These are phyloP conservation scores for Carettochelys insculpta DNA, from an alignment of 2,113 vertebrate species.

Conservation along the genomic window DNA sequence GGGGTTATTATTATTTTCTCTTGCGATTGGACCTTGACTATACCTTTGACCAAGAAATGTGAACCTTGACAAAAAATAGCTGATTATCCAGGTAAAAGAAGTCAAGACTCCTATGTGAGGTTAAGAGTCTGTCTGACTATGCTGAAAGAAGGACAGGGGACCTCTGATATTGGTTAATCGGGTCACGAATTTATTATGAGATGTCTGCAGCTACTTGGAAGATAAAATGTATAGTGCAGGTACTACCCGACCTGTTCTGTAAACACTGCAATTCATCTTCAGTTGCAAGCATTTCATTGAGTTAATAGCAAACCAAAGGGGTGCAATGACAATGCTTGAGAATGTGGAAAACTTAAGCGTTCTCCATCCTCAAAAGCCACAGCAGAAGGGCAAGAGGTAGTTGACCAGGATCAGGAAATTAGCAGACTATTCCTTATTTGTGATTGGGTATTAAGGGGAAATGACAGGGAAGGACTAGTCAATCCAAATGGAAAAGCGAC, in stretches of 20 bases:
- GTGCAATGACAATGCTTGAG: background rate
- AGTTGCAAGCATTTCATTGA: rapidly evolving
- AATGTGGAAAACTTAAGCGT: background rate
- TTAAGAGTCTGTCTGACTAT: no score
- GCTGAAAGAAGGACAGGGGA: no score
- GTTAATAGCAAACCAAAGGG: background rate
- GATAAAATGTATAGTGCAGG: no score
- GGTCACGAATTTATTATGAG: no score
- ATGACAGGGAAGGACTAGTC: background rate
- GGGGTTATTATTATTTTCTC: no score
- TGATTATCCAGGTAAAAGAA: no score
- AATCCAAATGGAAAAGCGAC: background rate
- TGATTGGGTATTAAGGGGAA: background rate
- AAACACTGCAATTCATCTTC: background rate
- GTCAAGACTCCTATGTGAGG: rapidly evolving
- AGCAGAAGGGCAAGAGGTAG: background rate
- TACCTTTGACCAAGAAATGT: no score
- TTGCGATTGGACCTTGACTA: no score
- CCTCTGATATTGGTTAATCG: no score
- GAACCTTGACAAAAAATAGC: no score
- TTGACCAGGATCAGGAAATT: background rate
- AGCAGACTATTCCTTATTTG: background rate
- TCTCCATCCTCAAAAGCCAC: background rate
- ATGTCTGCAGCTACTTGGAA: no score
- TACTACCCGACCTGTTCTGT: background rate